phyloP scores from a whole-genome alignment of 2,888 invertebrate species.

The Coelinius sp. region DNA sequence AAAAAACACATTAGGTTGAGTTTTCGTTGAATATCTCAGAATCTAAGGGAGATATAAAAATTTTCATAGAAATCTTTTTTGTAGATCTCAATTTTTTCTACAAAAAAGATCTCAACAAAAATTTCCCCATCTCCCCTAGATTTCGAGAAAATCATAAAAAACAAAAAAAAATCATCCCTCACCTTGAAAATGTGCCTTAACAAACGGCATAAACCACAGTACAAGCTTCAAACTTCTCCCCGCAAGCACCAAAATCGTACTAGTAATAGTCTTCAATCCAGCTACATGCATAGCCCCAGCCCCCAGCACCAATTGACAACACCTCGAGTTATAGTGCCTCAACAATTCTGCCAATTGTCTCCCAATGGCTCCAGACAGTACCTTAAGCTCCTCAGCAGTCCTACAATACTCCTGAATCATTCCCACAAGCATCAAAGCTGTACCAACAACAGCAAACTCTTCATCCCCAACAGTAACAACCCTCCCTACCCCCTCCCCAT shows the following conservation, averaged over 20 bases:
- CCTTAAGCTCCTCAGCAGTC: slow-evolving; percentile 76
- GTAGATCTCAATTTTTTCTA: too few relatives aligned
- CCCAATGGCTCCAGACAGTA: slow-evolving; percentile 85
- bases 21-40: too few relatives aligned
- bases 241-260: slow-evolving; percentile 91
- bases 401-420: slow-evolving; percentile 93
- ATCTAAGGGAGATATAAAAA: too few relatives aligned
- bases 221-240: slow-evolving; percentile 87
- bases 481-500: slow-evolving; percentile 58
- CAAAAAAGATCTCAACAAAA: too few relatives aligned
- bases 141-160: too few relatives aligned
- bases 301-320: slow-evolving; percentile 94
- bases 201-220: slow-evolving; percentile 83
- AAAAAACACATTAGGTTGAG: too few relatives aligned
- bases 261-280: slow-evolving; percentile 94
- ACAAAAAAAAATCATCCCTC: too few relatives aligned
- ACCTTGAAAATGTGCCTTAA: slow-evolving; percentile 79
- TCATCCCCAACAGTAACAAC: slow-evolving; percentile 78
- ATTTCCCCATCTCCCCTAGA: too few relatives aligned
- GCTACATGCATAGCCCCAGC: slow-evolving; percentile 97
- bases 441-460: slow-evolving; percentile 83
- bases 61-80: too few relatives aligned
- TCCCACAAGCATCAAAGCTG: slow-evolving; percentile 89
- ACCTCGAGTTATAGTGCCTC: slow-evolving; percentile 88
- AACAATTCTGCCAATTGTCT: slow-evolving; percentile 90